phyloP scores from a whole-genome alignment of 2,888 invertebrate species.

The Eumerus sabulonum region DNA sequence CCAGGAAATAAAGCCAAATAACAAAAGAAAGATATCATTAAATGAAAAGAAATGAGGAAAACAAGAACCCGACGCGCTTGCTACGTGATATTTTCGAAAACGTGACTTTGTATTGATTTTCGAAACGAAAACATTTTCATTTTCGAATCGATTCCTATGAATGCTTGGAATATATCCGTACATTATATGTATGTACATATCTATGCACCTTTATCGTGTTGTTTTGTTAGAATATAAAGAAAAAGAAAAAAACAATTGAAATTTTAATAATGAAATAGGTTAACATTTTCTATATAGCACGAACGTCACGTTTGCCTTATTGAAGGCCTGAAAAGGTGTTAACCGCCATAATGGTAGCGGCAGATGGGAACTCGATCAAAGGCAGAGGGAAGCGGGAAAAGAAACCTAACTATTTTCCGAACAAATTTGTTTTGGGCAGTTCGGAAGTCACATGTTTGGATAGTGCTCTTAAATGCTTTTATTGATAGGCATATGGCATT shows the following conservation, averaged over 20 bases:
- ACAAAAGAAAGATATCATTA: conserved; percentile 7
- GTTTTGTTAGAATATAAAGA: background rate
- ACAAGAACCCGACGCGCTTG: conserved; percentile 27
- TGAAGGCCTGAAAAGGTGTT: conserved; percentile 65
- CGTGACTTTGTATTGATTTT: conserved; percentile 79
- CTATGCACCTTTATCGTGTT: conserved; percentile 3
- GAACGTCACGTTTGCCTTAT: conserved; percentile 60
- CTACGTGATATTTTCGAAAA: conserved; percentile 78
- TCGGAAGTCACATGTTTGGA: conserved; percentile 31
- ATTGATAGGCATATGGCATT: background rate
- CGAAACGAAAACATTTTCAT: conserved; percentile 68
- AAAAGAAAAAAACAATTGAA: conserved; percentile 46
- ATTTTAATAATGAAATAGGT: conserved; percentile 69
- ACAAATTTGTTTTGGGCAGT: conserved; percentile 6
- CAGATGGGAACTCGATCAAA: conserved; percentile 17
- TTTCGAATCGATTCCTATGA: conserved; percentile 58
- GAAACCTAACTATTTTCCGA: conserved; percentile 2
- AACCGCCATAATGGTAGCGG: conserved; percentile 59
- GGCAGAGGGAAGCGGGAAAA: background rate
- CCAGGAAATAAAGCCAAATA: background rate
- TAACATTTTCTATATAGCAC: conserved; percentile 62
- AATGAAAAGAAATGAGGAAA: conserved; percentile 10
- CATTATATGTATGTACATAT: conserved; percentile 29
- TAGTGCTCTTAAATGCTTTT: conserved; percentile 18
- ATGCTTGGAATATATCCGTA: no score